These are phyloP conservation scores for Leptinotarsa juncta DNA, from an alignment of 2,888 invertebrate species.

Conservation along the genomic window DNA sequence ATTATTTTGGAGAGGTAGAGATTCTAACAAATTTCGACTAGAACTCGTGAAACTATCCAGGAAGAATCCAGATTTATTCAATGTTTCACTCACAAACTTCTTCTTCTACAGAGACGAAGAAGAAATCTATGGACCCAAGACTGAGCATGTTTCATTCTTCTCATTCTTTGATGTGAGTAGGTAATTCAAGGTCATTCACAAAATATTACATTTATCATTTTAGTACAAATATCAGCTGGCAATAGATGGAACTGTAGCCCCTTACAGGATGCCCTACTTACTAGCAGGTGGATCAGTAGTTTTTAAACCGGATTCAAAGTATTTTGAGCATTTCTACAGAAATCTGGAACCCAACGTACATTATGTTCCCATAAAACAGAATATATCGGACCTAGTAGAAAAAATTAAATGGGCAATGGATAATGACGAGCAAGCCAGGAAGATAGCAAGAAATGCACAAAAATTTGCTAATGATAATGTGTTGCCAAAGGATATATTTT, in stretches of 20 bases:
- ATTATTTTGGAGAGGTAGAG: constrained; percentile 93
- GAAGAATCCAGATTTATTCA: constrained; percentile 81
- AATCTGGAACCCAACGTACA: constrained; percentile 81
- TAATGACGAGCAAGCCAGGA: constrained; percentile 76
- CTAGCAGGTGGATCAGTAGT: constrained; percentile 88
- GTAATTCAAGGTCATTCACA: no score
- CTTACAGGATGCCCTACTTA: constrained; percentile 93
- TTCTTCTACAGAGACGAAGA: constrained; percentile 93
- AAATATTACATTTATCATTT: constrained; percentile 57
- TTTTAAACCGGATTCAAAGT: constrained; percentile 93
- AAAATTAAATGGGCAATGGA: constrained; percentile 82
- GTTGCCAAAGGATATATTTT: constrained; percentile 86
- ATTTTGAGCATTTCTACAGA: constrained; percentile 93
- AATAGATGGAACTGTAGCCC: constrained; percentile 96
- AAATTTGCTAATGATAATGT: constrained; percentile 82
- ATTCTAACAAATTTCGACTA: constrained; percentile 87
- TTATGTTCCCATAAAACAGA: constrained; percentile 83
- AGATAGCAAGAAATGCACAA: constrained; percentile 76
- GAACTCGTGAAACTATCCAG: constrained; percentile 84
- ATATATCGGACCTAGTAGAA: constrained; percentile 84
- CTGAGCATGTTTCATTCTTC: constrained; percentile 87
- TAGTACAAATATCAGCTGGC: constrained; percentile 96
- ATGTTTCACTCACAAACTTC: constrained; percentile 94
- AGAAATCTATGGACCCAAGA: constrained; percentile 86
- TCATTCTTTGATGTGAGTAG: constrained; percentile 90